These are phyloP conservation scores for Cotesia vestalis DNA, from an alignment of 1,140 invertebrate genomes.

Conservation along the genomic window DNA sequence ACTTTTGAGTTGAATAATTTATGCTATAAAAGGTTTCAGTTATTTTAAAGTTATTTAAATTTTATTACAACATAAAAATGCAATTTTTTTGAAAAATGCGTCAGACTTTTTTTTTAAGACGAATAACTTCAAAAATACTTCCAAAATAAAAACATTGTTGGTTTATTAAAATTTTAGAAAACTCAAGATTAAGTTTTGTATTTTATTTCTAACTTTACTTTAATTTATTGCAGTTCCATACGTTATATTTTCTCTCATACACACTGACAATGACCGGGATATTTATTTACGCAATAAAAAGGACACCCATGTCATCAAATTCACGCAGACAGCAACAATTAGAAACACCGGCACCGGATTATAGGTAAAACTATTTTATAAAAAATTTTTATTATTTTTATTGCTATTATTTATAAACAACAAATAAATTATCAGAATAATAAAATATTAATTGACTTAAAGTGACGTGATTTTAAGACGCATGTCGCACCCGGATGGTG, in stretches of 20 bases:
- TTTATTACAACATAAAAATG: too few species aligned
- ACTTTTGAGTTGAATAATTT: too few species aligned
- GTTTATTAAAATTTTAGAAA: too few species aligned
- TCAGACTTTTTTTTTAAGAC: too few species aligned
- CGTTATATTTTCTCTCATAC: conserved; percentile 82
- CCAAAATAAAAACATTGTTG: too few species aligned
- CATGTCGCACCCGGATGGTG: conserved; percentile 58
- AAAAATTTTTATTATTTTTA: not conserved
- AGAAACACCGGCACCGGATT: conserved; percentile 57
- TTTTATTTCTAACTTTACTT: not conserved
- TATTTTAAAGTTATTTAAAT: too few species aligned
- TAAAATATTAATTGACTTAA: conserved; percentile 39
- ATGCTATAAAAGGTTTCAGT: too few species aligned
- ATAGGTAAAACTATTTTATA: conserved; percentile 50
- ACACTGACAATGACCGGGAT: conserved; percentile 79
- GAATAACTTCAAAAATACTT: too few species aligned
- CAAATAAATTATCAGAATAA: not conserved
- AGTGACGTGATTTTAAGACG: conserved; percentile 60
- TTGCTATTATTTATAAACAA: not conserved
- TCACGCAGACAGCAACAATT: conserved; percentile 55
- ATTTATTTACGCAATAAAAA: conserved; percentile 76
- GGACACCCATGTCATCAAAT: conserved; percentile 66
- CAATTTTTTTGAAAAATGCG: too few species aligned
- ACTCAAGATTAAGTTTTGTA: not conserved
- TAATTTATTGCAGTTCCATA: conserved; percentile 76